Percentiles rank a stretch among this genome's conserved stretches.
These are phyloP conservation scores for Hydrozoanthus gracilis DNA, from an alignment of 92 coral and sea anemone species.

Conservation along the genomic window DNA sequence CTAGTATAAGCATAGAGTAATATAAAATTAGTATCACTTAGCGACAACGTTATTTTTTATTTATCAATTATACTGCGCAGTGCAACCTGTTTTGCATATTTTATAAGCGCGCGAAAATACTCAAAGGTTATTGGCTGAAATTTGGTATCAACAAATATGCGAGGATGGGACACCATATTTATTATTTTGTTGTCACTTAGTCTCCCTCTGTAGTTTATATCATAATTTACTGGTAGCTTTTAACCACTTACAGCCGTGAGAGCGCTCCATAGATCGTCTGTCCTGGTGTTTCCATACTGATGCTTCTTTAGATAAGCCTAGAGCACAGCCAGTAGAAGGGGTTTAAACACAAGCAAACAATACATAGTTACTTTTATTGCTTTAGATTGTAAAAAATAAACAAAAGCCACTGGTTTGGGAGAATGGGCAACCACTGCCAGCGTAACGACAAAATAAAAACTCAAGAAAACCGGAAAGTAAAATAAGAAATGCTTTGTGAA, in stretches of 20 bases:
- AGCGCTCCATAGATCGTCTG: conserved; percentile 90
- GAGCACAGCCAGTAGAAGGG: not conserved
- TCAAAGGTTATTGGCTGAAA: not conserved
- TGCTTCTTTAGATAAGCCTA: conserved; percentile 82
- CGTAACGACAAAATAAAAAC: too few species aligned
- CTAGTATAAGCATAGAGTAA: too few species aligned
- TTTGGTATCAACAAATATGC: too few species aligned
- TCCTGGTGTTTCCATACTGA: conserved; percentile 77
- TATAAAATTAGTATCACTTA: too few species aligned
- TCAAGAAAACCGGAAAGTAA: too few species aligned
- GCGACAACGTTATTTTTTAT: too few species aligned
- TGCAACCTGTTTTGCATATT: not conserved
- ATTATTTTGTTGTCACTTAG: not conserved
- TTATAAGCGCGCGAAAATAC: too few species aligned
- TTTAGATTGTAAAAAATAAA: not conserved
- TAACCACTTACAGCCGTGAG: conserved; percentile 70
- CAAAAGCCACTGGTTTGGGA: too few species aligned
- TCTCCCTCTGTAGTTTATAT: not conserved
- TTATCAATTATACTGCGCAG: not conserved
- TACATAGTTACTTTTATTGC: not conserved
- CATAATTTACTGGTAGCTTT: not conserved
- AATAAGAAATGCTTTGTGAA: too few species aligned
- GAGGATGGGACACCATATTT: too few species aligned
- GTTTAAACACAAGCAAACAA: not conserved
- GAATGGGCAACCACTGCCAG: too few species aligned